Conservation (phyloP, 2,888 invertebrate genomes). For the Drosophila subquinaria region DNA sequence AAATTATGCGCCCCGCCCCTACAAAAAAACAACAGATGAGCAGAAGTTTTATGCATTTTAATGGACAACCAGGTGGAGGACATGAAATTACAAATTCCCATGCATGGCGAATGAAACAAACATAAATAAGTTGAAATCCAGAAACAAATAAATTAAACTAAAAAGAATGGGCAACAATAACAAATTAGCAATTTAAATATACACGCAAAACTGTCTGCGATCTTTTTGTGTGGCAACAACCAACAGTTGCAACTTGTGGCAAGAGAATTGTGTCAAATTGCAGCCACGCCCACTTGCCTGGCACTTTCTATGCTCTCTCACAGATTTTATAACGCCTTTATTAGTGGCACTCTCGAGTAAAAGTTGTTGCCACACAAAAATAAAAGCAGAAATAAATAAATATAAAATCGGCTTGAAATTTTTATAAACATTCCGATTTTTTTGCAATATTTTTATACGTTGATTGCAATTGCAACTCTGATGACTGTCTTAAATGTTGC, state of each 20-base stretch:
- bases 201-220: slow-evolving; percentile 9
- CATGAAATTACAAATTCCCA: slow-evolving; percentile 42
- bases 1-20: slow-evolving; percentile 54
- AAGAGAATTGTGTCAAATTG: slow-evolving; percentile 57
- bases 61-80: slow-evolving; percentile 46
- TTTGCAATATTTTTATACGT: slow-evolving; percentile 61
- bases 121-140: slow-evolving; percentile 31
- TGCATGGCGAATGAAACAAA: slow-evolving; percentile 24
- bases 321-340: slow-evolving; percentile 54
- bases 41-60: slow-evolving; percentile 53
- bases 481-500: slow-evolving; percentile 53
- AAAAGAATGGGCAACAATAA: slow-evolving; percentile 16
- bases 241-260: slow-evolving; percentile 19
- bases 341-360: slow-evolving; percentile 44
- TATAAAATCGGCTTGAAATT: slow-evolving; percentile 6
- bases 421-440: slow-evolving; percentile 30
- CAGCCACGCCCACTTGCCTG: slow-evolving; percentile 52
- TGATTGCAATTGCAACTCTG: slow-evolving; percentile 75
- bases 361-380: slow-evolving; percentile 51
- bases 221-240: slow-evolving; percentile 12
- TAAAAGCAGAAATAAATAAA: background rate
- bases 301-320: slow-evolving; percentile 64
- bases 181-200: slow-evolving; percentile 62
- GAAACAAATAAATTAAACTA: slow-evolving; percentile 11
- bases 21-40: background rate